Evolutionary conservation across 2,113 vertebrate genomes (phyloP), one percentile per base, ranked within the genome.

Genomic region (Hydrolagus affinis): DNA sequence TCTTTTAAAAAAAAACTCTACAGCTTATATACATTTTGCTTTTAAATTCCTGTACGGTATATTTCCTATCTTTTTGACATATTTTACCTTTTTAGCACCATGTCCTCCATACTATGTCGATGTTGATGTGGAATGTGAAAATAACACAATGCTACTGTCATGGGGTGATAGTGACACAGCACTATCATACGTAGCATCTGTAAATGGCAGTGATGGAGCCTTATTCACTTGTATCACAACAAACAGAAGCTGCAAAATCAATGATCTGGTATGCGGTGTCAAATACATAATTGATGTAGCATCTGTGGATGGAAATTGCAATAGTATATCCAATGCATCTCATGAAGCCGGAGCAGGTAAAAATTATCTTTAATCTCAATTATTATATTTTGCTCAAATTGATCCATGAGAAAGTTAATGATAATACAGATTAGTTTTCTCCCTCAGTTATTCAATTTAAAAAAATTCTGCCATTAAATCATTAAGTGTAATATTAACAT

Each of bases 241-340:
- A 19, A 87, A 86, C 0, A 73, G 88, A 83, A 86, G 85, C 66
- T 95, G 94, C 87, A 88, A 70, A 4, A 86, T 95, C 85, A 88
- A 87, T 0, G 89, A 88, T 19, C 86, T 94, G 0, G 78, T 85
- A 85, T 95, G 94, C 32, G 91, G 93, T 17, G 87, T 90, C 86
- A 88, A 90, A 83, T 94, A 94, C 88, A 90, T 89, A 8, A 88
- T 89, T 30, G 91, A 77, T 0, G 88, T 95, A 70, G 87, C 88
- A 0, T 91, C 94, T 57, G 93, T 91, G 0, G 91, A 95, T 85
- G 88, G 90, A 19, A 86, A 89, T 87, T 95, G 94, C 85, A 23
- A 88, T 64, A 94, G 94, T 70, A 28, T 85, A 7, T 64, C 72
- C 11, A 60, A 85, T 15, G 0, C 60, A 57, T 15, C 74, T n/a